Evolutionary conservation across 1,140 invertebrate species (phyloP).

Genomic region (Rhagoletis pomonella): DNA sequence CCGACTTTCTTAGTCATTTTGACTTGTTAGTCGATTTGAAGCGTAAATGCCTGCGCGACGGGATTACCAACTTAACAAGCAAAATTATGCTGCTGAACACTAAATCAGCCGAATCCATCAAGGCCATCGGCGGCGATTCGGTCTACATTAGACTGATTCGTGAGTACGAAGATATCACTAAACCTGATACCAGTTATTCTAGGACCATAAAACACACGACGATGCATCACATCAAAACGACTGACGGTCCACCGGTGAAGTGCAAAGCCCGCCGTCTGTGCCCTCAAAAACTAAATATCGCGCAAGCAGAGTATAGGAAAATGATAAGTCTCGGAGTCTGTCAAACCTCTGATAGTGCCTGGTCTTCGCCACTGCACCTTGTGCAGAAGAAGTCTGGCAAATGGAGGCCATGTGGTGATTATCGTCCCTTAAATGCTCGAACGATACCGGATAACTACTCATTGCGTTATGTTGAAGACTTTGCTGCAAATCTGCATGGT

Average conservation of each 20-base stretch:
- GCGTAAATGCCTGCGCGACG: constrained; percentile 71
- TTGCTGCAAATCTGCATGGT: too few species aligned
- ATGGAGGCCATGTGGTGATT: too few species aligned
- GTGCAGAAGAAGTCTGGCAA: constrained; percentile 65
- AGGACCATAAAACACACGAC: neutral
- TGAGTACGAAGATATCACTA: constrained; percentile 64
- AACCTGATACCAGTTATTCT: constrained; percentile 51
- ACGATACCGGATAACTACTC: too few species aligned
- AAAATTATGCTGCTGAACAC: constrained; percentile 1
- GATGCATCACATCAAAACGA: constrained; percentile 57
- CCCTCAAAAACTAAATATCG: constrained; percentile 61
- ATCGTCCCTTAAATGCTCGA: too few species aligned
- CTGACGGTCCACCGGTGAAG: constrained; percentile 63
- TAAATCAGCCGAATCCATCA: neutral
- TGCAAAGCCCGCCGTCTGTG: constrained; percentile 66
- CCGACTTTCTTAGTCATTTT: too few species aligned
- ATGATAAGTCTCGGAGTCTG: constrained; percentile 62
- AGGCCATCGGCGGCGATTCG: neutral
- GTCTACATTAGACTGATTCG: constrained; percentile 56
- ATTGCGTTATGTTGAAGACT: constrained; percentile 55
- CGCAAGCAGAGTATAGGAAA: constrained; percentile 58
- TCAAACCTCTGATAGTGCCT: constrained; percentile 69
- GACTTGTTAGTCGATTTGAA: constrained; percentile 65
- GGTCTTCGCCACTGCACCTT: constrained; percentile 74
- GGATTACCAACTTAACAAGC: constrained; percentile 62